Evolutionary conservation across 2,888 invertebrate species (phyloP).

Genomic region (Cerastis leucographa): DNA sequence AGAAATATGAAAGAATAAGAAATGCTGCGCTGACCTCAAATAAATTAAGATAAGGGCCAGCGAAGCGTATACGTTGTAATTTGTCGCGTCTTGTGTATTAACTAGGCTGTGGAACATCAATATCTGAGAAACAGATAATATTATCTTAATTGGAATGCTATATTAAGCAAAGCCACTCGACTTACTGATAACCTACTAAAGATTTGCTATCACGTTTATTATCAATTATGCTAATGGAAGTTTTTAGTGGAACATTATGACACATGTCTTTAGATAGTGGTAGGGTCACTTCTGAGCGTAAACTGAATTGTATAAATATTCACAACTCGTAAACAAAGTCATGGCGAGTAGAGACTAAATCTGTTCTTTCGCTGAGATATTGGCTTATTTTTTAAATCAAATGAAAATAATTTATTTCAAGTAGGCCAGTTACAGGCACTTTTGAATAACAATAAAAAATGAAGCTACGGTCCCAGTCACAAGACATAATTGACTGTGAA

Average conservation of each 20-base stretch:
- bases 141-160: constrained; percentile 47
- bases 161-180: constrained; percentile 31
- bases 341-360: neutral
- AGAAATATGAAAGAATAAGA: neutral
- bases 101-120: constrained; percentile 18
- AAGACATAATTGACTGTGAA: too few relatives aligned
- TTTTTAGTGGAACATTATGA: constrained; percentile 40
- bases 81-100: constrained; percentile 20
- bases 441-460: too few relatives aligned
- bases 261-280: neutral
- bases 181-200: constrained; percentile 32
- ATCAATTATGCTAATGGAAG: constrained; percentile 46
- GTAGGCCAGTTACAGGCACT: too few relatives aligned
- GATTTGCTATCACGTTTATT: constrained; percentile 41
- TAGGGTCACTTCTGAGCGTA: neutral
- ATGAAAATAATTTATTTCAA: too few relatives aligned
- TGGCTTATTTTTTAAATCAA: too few relatives aligned
- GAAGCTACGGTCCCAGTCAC: too few relatives aligned
- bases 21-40: neutral
- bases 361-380: neutral
- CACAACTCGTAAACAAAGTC: neutral
- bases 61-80: neutral
- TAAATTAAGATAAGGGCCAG: neutral
- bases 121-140: constrained; percentile 34
- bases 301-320: constrained; percentile 11